Percentiles rank a stretch among this genome's conserved stretches.
Conservation (phyloP, 2,797 vertebrate species). For the Oryzias sinensis region DNA sequence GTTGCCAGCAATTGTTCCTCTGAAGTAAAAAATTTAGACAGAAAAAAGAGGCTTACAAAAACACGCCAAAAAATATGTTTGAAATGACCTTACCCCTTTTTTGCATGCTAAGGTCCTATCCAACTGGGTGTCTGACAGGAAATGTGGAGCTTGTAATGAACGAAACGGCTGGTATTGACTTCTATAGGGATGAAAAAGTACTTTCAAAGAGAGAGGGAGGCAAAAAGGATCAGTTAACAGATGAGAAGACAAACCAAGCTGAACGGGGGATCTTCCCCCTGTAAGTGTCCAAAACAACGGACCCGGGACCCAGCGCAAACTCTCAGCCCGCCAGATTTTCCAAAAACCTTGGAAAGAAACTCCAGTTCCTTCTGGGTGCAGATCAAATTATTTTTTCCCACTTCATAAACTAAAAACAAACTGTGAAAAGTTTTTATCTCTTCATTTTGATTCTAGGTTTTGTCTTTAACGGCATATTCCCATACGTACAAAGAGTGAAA, state of each 20-base stretch:
- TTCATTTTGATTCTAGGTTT: too few relatives aligned
- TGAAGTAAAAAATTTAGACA: neutral
- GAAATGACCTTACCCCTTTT: conserved; percentile 69
- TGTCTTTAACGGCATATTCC: too few relatives aligned
- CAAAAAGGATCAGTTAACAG: conserved; percentile 62
- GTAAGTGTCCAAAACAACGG: conserved; percentile 49
- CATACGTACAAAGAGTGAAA: too few relatives aligned
- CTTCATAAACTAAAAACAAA: neutral
- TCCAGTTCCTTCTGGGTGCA: neutral
- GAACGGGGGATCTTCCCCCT: conserved; percentile 62
- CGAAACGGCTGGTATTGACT: conserved; percentile 43
- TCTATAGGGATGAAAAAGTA: conserved; percentile 51
- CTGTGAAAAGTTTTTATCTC: too few relatives aligned
- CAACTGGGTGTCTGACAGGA: conserved; percentile 47
- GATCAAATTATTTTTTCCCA: neutral
- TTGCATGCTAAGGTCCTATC: conserved; percentile 56
- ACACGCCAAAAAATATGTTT: conserved; percentile 8
- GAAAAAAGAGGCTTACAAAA: conserved; percentile 4
- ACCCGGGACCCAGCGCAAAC: conserved; percentile 27
- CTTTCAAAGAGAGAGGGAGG: conserved; percentile 39
- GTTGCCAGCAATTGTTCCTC: neutral
- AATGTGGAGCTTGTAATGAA: conserved; percentile 56
- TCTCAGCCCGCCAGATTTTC: conserved; percentile 5
- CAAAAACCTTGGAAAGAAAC: neutral
- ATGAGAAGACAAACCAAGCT: conserved; percentile 71